Evolutionary conservation across 2,888 invertebrate genomes (phyloP), one percentile per base, ranked within the genome.

Genomic region (Drosophila putrida): DNA sequence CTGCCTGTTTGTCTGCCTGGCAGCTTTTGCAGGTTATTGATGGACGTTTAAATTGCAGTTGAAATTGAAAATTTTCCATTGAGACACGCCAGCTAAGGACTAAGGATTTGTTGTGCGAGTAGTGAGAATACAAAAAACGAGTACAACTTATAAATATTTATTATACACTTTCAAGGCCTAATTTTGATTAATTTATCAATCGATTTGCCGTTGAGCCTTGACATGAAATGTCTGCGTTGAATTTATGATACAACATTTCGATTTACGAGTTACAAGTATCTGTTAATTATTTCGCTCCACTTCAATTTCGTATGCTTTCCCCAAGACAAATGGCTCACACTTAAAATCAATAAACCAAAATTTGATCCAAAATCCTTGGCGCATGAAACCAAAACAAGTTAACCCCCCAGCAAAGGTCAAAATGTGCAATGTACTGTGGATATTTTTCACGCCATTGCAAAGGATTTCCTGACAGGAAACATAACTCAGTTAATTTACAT

Each of bases 171-270:
- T 88, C 83, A 85, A 88, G 86, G 83, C 54, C 83, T 80, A 70
- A 82, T 85, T 85, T 69, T 69, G 86, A 83, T 83, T 83, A 83
- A 88, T 83, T 83, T 86, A 88, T 85, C 86, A 85, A 88, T 88
- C 83, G 83, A 88, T 83, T 61, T 28, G 62, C 36, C 27, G 71
- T 38, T 51, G 67, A 71, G 80, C 83, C 88, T 83, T 88, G 83
- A 83, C 83, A 83, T 72, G 88, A 80, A 88, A 83, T 72, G 83
- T 82, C 83, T 77, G 86, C 71, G 55, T 46, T 70, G 69, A 75
- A 83, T 88, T 88, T 83, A 83, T 88, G 70, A 69, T 72, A 66
- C 63, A 60, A 62, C 71, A 82, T 72, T 85, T 72, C 71, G 3
- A 86, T 65, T 80, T 79, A 73, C 58, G 9, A 39, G 28, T 15